Evolutionary conservation across 2,797 vertebrate genomes (phyloP), one percentile per base, ranked within the genome.

Genomic region (Rhinatrema bivittatum): DNA sequence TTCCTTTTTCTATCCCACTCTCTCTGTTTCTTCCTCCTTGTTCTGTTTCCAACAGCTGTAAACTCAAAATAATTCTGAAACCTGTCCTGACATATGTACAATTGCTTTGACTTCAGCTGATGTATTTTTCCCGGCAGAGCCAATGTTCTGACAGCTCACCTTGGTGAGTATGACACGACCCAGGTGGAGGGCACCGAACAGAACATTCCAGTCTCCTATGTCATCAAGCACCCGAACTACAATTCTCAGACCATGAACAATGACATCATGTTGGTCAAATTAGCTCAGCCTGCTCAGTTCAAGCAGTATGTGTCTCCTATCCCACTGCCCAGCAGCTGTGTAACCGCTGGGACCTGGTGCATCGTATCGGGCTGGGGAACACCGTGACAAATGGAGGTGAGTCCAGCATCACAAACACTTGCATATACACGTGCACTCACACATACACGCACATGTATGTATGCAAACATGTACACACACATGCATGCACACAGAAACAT

Each of bases 261-360:
- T 12, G 41, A 43, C 32, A 43, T 43, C 15, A 36, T 43, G 41
- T 10, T 43, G 18, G 18, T 43, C 15, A 43, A 43, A 20, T 32
- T 43, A 3, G 7, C 41, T 7, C 18, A 9, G 4, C 32, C 32
- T 1, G 41, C 25, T 2, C 11, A 3, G 2, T 23, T 34, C 25
- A 23, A 24, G 25, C n/a, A 21, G 5, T 28, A 21, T 6, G 41
- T 43, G 11, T 7, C 10, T 5, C 51, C 51, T 29, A 4, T 63
- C 10, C 6, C 32, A 0, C 24, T 63, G 16, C 51, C 60, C 26
- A 27, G 23, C 16, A 27, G 26, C 13, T 28, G 50, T 4, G 31
- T 45, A 0, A 2, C 6, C 0, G 17, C 59, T 0, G 53, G 53
- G 1, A 44, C 29, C 9, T 7, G 4, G 21, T 62, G 58, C 6